Conservation (phyloP, 2,113 vertebrate species). For the Laticauda colubrina region DNA sequence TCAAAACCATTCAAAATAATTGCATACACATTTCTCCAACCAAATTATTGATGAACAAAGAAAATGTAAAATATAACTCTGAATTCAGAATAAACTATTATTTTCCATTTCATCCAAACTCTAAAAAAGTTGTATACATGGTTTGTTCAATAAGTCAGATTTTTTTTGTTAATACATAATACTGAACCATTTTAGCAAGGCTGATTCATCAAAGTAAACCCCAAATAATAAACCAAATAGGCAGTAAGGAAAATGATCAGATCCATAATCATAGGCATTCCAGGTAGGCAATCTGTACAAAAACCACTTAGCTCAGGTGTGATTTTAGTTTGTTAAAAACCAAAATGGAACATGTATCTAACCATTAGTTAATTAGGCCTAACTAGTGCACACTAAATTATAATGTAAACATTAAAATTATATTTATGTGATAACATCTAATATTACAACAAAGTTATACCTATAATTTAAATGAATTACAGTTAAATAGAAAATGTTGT, state of each 20-base stretch:
- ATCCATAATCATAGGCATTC: background rate
- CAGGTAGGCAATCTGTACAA: background rate
- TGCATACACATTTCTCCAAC: background rate
- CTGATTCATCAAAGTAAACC: background rate
- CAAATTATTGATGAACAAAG: background rate
- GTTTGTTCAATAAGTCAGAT: background rate
- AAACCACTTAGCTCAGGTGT: background rate
- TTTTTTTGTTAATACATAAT: background rate
- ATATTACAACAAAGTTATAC: background rate
- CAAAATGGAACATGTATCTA: background rate
- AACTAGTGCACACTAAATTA: background rate
- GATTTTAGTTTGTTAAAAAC: background rate
- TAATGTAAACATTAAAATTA: background rate
- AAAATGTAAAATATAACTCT: background rate
- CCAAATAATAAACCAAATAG: background rate
- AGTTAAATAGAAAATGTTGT: background rate
- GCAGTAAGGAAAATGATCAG: background rate
- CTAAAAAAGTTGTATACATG: background rate
- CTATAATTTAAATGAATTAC: background rate
- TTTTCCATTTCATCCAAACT: background rate
- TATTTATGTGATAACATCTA: background rate
- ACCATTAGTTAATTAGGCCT: background rate
- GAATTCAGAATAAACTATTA: background rate
- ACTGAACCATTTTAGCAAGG: background rate
- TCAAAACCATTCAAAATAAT: background rate